phyloP scores from a whole-genome alignment of 1,140 invertebrate genomes.

The Grapholita molesta region DNA sequence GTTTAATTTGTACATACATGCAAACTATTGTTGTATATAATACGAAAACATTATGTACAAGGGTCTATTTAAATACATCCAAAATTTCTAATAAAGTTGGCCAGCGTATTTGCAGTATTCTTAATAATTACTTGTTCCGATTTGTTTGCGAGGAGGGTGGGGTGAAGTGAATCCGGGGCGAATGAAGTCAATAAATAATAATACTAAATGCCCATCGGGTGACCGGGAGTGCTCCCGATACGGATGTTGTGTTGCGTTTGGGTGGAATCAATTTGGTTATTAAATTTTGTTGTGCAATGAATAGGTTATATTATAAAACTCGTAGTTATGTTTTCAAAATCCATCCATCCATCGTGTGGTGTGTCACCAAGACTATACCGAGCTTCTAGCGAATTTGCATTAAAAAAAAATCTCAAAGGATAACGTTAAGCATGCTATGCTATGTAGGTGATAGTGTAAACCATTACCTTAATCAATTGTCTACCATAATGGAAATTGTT shows the following conservation, averaged over 20 bases:
- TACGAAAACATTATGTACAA: conserved; percentile 44
- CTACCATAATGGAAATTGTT: too few relatives aligned
- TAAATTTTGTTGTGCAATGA: background rate
- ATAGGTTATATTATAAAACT: background rate
- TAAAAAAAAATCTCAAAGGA: too few relatives aligned
- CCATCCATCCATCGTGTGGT: too few relatives aligned
- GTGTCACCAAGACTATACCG: too few relatives aligned
- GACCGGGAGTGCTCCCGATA: conserved; percentile 40
- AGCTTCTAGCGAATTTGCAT: too few relatives aligned
- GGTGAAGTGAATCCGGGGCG: conserved; percentile 62
- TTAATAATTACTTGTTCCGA: conserved; percentile 76
- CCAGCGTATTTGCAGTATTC: conserved; percentile 65
- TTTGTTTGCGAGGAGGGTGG: conserved; percentile 56
- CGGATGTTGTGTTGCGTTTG: background rate
- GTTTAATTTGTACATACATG: too few relatives aligned
- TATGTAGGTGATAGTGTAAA: too few relatives aligned
- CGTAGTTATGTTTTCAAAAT: too few relatives aligned
- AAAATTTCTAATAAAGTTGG: conserved; percentile 46
- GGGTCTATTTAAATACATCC: conserved; percentile 32
- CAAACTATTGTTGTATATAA: background rate
- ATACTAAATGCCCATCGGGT: conserved; percentile 66
- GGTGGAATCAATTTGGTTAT: background rate
- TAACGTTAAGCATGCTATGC: too few relatives aligned
- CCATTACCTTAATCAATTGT: too few relatives aligned
- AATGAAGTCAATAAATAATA: conserved; percentile 72